These are phyloP conservation scores for Scelioninae gen. 2 DNA, from an alignment of 2,888 invertebrate species.

Conservation along the genomic window DNA sequence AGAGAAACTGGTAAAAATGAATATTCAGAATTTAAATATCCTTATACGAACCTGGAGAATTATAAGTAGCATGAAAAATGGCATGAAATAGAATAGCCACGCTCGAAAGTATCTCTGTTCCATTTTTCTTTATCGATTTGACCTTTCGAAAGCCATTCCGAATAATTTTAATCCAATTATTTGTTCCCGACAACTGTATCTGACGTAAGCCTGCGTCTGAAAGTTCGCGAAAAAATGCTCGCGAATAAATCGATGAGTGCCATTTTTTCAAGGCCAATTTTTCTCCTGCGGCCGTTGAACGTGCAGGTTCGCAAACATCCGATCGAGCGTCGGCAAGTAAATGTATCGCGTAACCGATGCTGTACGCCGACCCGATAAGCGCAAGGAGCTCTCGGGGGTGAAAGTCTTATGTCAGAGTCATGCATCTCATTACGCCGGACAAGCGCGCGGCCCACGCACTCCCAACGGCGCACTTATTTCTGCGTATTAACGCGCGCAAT, in stretches of 20 bases:
- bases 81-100: too few species aligned
- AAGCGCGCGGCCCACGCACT: slow-evolving; percentile 63
- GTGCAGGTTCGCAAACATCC: slow-evolving; percentile 9
- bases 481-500: slow-evolving; percentile 29
- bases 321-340: slow-evolving; percentile 12
- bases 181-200: slow-evolving; percentile 5
- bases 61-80: too few species aligned
- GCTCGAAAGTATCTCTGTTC: slow-evolving; percentile 1
- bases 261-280: too few species aligned
- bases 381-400: slow-evolving; percentile 68
- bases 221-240: background rate
- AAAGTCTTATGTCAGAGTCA: slow-evolving; percentile 72
- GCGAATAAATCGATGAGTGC: background rate
- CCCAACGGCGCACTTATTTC: slow-evolving; percentile 30
- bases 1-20: too few species aligned
- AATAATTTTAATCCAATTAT: slow-evolving; percentile 28
- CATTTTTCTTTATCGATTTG: slow-evolving; percentile 1
- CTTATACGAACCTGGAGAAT: background rate
- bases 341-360: slow-evolving; percentile 35
- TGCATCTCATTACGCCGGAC: slow-evolving; percentile 70
- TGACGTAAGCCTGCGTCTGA: slow-evolving; percentile 12
- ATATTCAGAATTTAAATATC: background rate
- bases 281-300: slow-evolving; percentile 8
- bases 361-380: slow-evolving; percentile 30
- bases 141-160: slow-evolving; percentile 9